Evolutionary conservation across 2,888 invertebrate genomes (phyloP).

Genomic region (Lepidocyrtinus sp.): DNA sequence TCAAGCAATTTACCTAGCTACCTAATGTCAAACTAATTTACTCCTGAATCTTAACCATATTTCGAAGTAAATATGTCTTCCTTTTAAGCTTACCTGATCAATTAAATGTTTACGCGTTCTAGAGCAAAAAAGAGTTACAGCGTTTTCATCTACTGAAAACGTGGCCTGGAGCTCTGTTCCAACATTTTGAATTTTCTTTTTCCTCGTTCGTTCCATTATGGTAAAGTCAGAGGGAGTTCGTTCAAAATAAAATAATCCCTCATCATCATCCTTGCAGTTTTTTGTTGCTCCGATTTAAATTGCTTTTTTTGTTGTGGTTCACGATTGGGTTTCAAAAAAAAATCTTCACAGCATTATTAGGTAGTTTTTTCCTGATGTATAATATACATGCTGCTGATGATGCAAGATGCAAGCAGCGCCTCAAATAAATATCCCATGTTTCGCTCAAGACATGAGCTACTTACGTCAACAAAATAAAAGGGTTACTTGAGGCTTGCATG

Average conservation of each 20-base stretch:
- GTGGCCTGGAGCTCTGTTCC: slow-evolving; percentile 6
- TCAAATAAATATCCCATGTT: background rate
- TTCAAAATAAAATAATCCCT: background rate
- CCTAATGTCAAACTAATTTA: too few species aligned
- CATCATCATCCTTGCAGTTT: background rate
- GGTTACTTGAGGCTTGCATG: background rate
- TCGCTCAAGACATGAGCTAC: background rate
- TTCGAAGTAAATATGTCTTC: too few species aligned
- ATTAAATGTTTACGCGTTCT: too few species aligned
- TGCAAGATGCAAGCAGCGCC: background rate
- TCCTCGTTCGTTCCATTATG: too few species aligned
- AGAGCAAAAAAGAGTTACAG: too few species aligned
- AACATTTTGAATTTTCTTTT: slow-evolving; percentile 1
- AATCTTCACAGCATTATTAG: background rate
- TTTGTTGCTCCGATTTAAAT: slow-evolving; percentile 45
- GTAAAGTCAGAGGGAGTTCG: background rate
- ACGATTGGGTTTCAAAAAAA: slow-evolving; percentile 8
- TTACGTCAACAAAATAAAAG: background rate
- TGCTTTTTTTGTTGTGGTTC: slow-evolving; percentile 41
- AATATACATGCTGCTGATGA: background rate
- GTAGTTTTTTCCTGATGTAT: background rate
- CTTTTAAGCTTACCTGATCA: too few species aligned
- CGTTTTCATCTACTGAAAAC: too few species aligned
- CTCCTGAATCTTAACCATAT: too few species aligned
- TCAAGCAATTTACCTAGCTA: too few species aligned